These are phyloP conservation scores for Mesocricetus auratus DNA, from an alignment of 2,113 vertebrate species.

Conservation along the genomic window DNA sequence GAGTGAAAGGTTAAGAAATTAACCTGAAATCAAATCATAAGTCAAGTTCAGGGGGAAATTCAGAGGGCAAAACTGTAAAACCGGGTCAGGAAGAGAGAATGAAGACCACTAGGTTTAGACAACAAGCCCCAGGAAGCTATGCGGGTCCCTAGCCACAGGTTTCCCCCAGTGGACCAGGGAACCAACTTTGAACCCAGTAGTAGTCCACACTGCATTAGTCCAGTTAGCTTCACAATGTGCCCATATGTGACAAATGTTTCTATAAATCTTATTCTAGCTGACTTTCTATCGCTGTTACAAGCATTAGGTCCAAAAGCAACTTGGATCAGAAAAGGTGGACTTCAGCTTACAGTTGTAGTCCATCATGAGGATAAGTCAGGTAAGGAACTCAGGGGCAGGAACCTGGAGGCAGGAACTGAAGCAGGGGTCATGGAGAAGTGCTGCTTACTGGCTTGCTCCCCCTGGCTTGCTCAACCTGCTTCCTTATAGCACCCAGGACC, in stretches of 20 bases:
- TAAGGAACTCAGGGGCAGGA: background rate
- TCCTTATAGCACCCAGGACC: background rate
- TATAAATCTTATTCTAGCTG: background rate
- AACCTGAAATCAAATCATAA: constrained; percentile 54
- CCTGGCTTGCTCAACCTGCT: background rate
- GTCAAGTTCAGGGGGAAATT: constrained; percentile 24
- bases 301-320: background rate
- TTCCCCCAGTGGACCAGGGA: background rate
- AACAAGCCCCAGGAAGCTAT: background rate
- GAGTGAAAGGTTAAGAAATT: constrained; percentile 64
- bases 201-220: background rate
- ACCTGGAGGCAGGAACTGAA: background rate
- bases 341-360: background rate
- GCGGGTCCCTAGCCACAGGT: background rate
- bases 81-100: background rate
- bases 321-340: background rate
- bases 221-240: background rate
- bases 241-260: constrained; percentile 9
- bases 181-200: background rate
- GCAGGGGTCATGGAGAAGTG: background rate
- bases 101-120: background rate
- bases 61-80: constrained; percentile 41
- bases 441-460: background rate
- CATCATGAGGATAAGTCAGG: background rate
- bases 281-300: background rate